These are phyloP conservation scores for Danio tinwini DNA, from an alignment of 2,797 vertebrate species.

Conservation along the genomic window DNA sequence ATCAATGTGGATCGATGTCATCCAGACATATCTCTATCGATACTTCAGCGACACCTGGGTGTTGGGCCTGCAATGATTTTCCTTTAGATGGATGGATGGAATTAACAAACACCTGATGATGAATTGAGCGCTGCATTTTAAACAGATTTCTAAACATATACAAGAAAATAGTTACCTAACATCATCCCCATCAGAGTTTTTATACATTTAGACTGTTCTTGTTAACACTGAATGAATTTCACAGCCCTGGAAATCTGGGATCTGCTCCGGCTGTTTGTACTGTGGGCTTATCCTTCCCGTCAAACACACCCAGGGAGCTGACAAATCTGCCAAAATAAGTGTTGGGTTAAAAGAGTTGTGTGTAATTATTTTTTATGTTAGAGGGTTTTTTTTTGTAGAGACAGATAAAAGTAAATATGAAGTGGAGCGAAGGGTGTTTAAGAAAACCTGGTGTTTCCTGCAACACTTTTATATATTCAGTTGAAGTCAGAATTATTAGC, in stretches of 20 bases:
- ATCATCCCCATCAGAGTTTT: constrained; percentile 22
- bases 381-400: not conserved
- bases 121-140: not conserved
- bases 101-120: not conserved
- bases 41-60: not conserved
- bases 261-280: constrained; percentile 26
- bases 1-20: constrained; percentile 21
- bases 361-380: not conserved
- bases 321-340: constrained; percentile 42
- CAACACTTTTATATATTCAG: not conserved
- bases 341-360: constrained; percentile 13
- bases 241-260: constrained; percentile 19
- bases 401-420: not conserved
- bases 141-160: constrained; percentile 31
- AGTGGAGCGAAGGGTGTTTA: not conserved
- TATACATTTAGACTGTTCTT: constrained; percentile 24
- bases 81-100: not conserved
- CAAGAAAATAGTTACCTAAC: not conserved
- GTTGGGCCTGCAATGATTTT: not conserved
- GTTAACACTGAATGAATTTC: constrained; percentile 18
- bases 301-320: constrained; percentile 45
- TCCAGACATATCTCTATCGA: constrained; percentile 24
- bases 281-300: constrained; percentile 39
- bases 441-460: not conserved
- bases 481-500: too few relatives aligned